Conservation (phyloP, 2,113 vertebrate species). For the Fulmarus glacialis region DNA sequence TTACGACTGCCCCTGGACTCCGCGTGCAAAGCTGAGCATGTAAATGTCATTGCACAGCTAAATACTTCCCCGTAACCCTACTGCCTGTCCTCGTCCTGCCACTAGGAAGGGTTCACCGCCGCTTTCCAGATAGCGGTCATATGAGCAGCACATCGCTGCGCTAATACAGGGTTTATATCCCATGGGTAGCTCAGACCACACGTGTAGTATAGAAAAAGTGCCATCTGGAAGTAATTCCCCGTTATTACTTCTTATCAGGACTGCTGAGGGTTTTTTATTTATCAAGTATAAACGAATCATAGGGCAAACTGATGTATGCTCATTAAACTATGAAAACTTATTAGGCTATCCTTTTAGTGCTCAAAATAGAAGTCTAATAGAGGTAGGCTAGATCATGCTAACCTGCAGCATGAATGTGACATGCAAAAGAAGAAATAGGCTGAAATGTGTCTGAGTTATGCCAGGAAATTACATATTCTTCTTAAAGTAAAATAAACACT, state of each 20-base stretch:
- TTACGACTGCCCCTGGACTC: background rate
- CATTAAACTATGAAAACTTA: constrained; percentile 75
- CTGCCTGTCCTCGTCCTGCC: background rate
- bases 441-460: constrained; percentile 71
- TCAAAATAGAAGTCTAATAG: constrained; percentile 68
- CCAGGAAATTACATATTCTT: constrained; percentile 80
- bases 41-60: background rate
- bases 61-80: background rate
- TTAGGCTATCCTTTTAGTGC: constrained; percentile 63
- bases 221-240: constrained; percentile 78
- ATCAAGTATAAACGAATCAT: constrained; percentile 76
- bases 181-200: constrained; percentile 57
- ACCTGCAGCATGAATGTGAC: constrained; percentile 56
- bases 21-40: background rate
- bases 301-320: constrained; percentile 69
- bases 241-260: constrained; percentile 75
- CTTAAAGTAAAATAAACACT: constrained; percentile 85
- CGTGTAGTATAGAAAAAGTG: constrained; percentile 59
- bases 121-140: background rate
- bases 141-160: background rate
- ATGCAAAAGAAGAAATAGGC: constrained; percentile 43
- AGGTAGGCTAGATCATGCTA: constrained; percentile 76
- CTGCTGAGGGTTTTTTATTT: constrained; percentile 61
- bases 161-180: background rate
- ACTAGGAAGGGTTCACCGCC: background rate